Base-by-base conservation (phyloP, 2,888 invertebrate genomes). In the Pristionchus entomophagus region DNA sequence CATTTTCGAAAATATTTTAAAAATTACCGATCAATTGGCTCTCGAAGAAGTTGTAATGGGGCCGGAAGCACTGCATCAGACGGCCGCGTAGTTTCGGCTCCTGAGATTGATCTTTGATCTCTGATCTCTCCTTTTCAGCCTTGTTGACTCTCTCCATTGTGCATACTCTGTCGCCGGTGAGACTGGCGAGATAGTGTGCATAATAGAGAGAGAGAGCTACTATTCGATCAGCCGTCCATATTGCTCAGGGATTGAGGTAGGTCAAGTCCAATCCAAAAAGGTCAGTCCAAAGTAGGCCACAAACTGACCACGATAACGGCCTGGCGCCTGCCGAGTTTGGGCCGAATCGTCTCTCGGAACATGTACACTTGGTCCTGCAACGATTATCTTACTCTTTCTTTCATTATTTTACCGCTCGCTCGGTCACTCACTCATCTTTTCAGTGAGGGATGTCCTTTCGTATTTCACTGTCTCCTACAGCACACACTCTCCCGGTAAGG, bases 61-160 rank as follows among this genome's bases (percentile, higher is more conserved):
- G 90, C 35, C 90, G 83, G 88, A 90, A 90, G 85, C 90, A 90
- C 85, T 90, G 88, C 90, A 89, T 90, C 56, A 89, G 77, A 29
- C 87, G 78, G 1, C 85, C 85, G 12, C 84, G 41, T 10, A 84
- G 22, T 29, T 38, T 41, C 1, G 49, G 38, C 38, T 82, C 59
- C 56, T 56, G 62, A 32, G 59, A 1, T 41, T 62, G 29, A 62
- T 32, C 62, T 10, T 10, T 32, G 29, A 59, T 22, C 22, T 26
- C 56, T 5, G 56, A n/a, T n/a, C n/a, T n/a, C n/a, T n/a, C n/a
- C n/a, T n/a, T n/a, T n/a, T n/a, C n/a, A n/a, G n/a, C n/a, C n/a
- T n/a, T n/a, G n/a, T n/a, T n/a, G n/a, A n/a, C n/a, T n/a, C n/a
- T n/a, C n/a, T n/a, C n/a, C n/a, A n/a, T n/a, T n/a, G n/a, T n/a